These are phyloP conservation scores for Hipposideros armiger DNA, from an alignment of 2,113 vertebrate species.

Conservation along the genomic window DNA sequence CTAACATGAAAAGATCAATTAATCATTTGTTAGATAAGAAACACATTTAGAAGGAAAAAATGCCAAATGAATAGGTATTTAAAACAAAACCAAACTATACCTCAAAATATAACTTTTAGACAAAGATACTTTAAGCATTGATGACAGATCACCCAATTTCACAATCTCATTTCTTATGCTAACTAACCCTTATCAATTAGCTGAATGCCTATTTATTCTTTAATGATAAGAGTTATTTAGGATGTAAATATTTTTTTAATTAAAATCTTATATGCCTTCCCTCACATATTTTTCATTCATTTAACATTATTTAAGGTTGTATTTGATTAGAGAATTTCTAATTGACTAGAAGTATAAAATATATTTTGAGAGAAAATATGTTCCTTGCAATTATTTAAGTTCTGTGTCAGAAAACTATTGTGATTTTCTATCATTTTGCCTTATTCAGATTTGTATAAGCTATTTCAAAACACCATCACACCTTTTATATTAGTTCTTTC, in stretches of 20 bases:
- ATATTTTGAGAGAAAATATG: not conserved
- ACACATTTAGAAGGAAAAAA: not conserved
- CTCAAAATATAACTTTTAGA: not conserved
- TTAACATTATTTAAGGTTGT: slow-evolving; percentile 35
- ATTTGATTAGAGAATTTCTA: not conserved
- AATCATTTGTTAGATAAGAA: not conserved
- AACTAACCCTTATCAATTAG: not conserved
- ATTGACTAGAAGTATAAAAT: not conserved
- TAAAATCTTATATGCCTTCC: not conserved
- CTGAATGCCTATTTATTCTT: not conserved
- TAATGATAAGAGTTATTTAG: not conserved
- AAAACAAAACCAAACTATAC: not conserved
- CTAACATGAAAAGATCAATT: not conserved
- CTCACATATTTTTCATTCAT: slow-evolving; percentile 17
- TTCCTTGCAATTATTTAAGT: not conserved
- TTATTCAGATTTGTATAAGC: not conserved
- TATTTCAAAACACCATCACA: not conserved
- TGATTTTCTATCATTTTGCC: not conserved
- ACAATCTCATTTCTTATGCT: not conserved
- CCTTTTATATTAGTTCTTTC: not conserved
- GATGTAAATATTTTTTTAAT: slow-evolving; percentile 32
- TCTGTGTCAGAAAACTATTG: slow-evolving; percentile 5
- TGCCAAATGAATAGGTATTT: not conserved
- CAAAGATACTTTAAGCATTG: not conserved
- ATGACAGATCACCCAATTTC: not conserved